Evolutionary conservation across 1,140 invertebrate genomes (phyloP).

Genomic region (Ectropis grisescens): DNA sequence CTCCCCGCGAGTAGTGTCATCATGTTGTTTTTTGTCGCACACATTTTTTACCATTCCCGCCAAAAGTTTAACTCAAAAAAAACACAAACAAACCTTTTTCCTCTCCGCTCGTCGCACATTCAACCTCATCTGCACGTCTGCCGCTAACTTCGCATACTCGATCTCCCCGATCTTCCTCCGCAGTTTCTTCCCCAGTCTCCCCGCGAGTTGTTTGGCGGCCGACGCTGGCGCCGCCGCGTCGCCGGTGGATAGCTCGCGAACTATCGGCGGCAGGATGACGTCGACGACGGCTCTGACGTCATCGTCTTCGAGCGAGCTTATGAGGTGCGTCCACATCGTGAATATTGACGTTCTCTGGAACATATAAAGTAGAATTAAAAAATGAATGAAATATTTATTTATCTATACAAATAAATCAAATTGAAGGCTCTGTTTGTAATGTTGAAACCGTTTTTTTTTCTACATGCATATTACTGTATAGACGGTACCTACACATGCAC

Average conservation of each 20-base stretch:
- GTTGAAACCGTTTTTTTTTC: too few species aligned
- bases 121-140: conserved; percentile 71
- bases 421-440: too few species aligned
- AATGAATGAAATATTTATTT: too few species aligned
- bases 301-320: conserved; percentile 27
- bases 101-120: conserved; percentile 75
- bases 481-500: too few species aligned
- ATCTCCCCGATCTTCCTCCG: conserved; percentile 50
- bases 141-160: conserved; percentile 44
- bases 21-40: too few species aligned
- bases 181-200: conserved; percentile 42
- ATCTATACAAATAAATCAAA: too few species aligned
- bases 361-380: conserved; percentile 5
- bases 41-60: too few species aligned
- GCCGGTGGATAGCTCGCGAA: conserved; percentile 49
- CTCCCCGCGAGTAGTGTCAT: too few species aligned
- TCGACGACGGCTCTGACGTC: conserved; percentile 30
- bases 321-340: conserved; percentile 46
- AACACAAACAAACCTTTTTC: conserved; percentile 71
- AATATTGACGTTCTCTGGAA: conserved; percentile 49
- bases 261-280: conserved; percentile 43
- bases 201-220: conserved; percentile 32
- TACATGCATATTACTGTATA: too few species aligned
- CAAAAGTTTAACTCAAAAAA: too few species aligned
- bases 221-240: conserved; percentile 28